Base-by-base conservation (phyloP, 1,140 invertebrate species). In the Drosophila biarmipes region DNA sequence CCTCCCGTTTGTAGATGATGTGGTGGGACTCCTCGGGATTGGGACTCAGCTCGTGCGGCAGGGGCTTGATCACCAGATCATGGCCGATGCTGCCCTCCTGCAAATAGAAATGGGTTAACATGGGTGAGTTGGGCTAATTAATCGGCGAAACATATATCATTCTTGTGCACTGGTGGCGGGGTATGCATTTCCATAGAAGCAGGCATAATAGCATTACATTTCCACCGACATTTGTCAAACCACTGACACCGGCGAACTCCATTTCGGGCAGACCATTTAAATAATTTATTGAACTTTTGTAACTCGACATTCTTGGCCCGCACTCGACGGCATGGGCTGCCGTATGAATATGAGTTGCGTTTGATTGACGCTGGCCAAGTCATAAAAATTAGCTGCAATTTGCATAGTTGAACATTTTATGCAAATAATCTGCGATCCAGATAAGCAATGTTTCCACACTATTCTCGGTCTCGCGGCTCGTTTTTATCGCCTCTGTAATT, bases 21-120 rank as follows among this genome's bases (percentile, higher is more conserved):
- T 95, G 95, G 40, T 93, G 93, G 10, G 93, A 92, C 45, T 92
- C 92, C 81, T 93, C 93, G 53, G 94, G 76, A 56, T 85, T 73
- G 78, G 85, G 68, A 67, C 80, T 80, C 4, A 92, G 64, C 49
- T 90, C 89, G 59, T 95, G 93, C 29, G 97, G 97, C 56, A 98
- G 93, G 58, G 97, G 97, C 85, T 96, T 95, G 82, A 98, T 97
- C 56, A 98, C 96, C 80, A 98, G 92, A 84, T 97, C 96, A 87
- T 96, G 94, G 58, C 97, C 97, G 72, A 98, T 97, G 63, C 97
- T 97, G 72, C 97, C 97, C 93, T 98, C 96, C 97, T 98, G 92
- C 59, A 92, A 92, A 77, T 19, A 35, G n/a, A 48, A 15, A n/a
- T 40, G 38, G 24, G 14, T 37, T 21, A 63, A 8, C 42, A 17